Evolutionary conservation across 2,113 vertebrate species (phyloP), one percentile per base, ranked within the genome.

Genomic region (Barnardius zonarius): DNA sequence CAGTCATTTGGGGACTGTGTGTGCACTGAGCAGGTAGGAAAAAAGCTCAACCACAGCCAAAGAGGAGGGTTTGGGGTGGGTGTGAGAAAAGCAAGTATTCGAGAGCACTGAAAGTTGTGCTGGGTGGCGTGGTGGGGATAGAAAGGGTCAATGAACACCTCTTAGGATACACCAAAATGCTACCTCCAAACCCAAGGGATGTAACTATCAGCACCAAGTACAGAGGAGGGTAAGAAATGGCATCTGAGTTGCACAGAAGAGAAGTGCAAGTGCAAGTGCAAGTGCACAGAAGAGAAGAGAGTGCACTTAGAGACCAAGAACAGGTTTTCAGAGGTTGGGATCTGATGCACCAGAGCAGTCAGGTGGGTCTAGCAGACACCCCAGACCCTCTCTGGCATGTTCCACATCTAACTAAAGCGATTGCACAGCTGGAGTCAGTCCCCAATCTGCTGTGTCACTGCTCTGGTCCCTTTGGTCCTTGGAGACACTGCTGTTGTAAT

Each of bases 391-490:
- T 54, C 48, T 78, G 24, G 23, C 33, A 74, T 3, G 7, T 33
- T 77, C 49, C 83, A 24, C 16, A 62, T 5, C 52, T 52, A 88
- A 52, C 6, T 35, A 4, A 35, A 43, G 10, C 0, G 4, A 83
- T 5, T 0, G 4, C 13, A 11, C 13, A 35, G 27, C 0, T 66
- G 61, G 37, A 41, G 27, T 33, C 24, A 48, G 43, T 8, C 11
- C 37, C 46, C 22, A n/a, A 33, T 2, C 24, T 69, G 62, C 35
- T 44, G 20, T 3, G 9, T 28, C 54, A 28, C 17, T 43, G 54
- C 44, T 35, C 17, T 11, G 46, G 15, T 30, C 37, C 81, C 81
- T 33, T 16, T 4, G 3, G 6, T 17, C 31, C 51, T 31, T 48
- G 31, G 16, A 75, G n/a, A 52, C 44, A 3, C 19, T 25, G 43